phyloP scores from a whole-genome alignment of 2,113 vertebrate species.

The Odocoileus hemionus region DNA sequence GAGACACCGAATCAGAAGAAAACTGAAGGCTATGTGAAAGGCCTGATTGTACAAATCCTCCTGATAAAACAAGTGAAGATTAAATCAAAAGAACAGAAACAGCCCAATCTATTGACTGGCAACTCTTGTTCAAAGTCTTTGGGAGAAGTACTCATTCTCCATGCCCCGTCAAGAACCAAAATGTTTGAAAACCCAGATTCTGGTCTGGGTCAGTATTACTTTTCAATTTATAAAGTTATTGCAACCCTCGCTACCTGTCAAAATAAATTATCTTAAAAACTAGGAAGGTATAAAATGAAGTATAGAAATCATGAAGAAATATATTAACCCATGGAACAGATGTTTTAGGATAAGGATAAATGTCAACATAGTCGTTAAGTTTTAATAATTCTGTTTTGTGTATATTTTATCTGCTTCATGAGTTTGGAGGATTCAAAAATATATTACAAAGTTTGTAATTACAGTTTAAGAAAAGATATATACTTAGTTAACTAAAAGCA shows the following conservation, averaged over 20 bases:
- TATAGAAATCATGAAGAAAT: background rate
- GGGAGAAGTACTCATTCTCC: background rate
- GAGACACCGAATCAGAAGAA: background rate
- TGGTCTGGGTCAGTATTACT: background rate
- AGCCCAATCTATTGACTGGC: background rate
- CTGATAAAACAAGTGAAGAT: background rate
- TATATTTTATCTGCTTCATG: background rate
- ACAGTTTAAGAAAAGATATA: background rate
- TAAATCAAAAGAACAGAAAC: background rate
- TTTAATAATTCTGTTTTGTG: background rate
- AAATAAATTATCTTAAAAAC: background rate
- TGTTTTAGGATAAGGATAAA: background rate
- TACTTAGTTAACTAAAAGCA: background rate
- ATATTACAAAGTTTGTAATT: background rate
- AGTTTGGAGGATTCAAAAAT: background rate
- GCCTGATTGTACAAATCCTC: background rate
- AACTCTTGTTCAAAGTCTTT: background rate
- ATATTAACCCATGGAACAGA: background rate
- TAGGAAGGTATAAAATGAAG: background rate
- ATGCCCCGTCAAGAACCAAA: background rate
- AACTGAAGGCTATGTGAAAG: background rate
- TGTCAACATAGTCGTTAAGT: background rate
- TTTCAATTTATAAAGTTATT: constrained; percentile 5
- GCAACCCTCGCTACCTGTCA: background rate
- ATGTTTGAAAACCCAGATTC: background rate